Evolutionary conservation across 2,113 vertebrate genomes (phyloP), one percentile per base, ranked within the genome.

Genomic region (Cyanoramphus novaezelandiae): DNA sequence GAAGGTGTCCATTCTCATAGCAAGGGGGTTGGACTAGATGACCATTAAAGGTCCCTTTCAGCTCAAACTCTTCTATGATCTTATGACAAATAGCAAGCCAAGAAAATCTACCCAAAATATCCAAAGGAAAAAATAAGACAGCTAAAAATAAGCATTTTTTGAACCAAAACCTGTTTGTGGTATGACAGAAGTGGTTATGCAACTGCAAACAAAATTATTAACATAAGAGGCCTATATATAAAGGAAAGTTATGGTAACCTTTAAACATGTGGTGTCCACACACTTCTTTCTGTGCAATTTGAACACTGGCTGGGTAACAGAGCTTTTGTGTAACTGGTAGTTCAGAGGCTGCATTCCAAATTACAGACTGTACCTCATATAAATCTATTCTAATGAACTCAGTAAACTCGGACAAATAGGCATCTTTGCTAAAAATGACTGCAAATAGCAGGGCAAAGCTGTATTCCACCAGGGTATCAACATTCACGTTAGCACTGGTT

Each of bases 241-340:
- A 85, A 74, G 67, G 64, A 88, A 95, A 90, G 62, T 72, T 82
- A 90, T 76, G 86, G 96, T 91, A 94, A 92, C 75, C 81, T 93
- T 94, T 92, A 97, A 96, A 95, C 93, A 92, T 93, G 78, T 96
- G 93, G 92, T 96, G 62, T 95, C 93, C 91, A 94, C 90, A 92
- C 88, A 72, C 67, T 71, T 82, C 88, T 95, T 94, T 93, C 96
- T 95, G 80, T 91, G 93, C 88, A 97, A 96, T 97, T 96, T 95
- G 87, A 90, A 93, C 77, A 74, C 82, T 97, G 95, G 84, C 95
- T 95, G 91, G 63, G 65, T 94, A 95, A 93, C 72, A 82, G 62
- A 94, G 23, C 63, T 91, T 92, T 94, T 95, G 46, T 88, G 64
- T 86, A 95, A 96, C 78, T 95, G 74, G 68, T 95, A 90, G 90